Percentiles rank a stretch among this genome's conserved stretches.
phyloP scores from a whole-genome alignment of 2,888 invertebrate genomes.

The Bhutanitis thaidina region DNA sequence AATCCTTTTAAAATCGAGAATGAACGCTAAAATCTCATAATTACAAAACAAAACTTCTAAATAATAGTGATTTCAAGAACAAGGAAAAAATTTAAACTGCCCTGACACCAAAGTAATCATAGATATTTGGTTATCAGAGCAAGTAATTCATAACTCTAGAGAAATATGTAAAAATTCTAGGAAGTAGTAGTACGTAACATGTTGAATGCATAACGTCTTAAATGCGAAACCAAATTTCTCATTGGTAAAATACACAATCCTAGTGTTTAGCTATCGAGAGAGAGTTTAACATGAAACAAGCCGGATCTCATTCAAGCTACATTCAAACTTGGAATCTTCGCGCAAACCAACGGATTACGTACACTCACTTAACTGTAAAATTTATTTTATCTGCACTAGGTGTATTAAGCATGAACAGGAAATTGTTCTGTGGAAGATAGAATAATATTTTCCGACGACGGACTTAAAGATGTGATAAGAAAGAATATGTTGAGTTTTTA shows the following conservation, averaged over 20 bases:
- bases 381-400: slow-evolving; percentile 1
- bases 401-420: neutral
- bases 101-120: no score
- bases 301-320: neutral
- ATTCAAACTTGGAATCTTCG: slow-evolving; percentile 10
- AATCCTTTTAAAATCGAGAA: no score
- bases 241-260: neutral
- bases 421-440: neutral
- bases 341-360: slow-evolving; percentile 4
- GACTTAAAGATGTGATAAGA: neutral
- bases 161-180: no score
- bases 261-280: neutral
- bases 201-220: neutral
- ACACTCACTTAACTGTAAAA: slow-evolving; percentile 5
- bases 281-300: neutral
- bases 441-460: neutral
- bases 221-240: neutral
- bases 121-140: no score
- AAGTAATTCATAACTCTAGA: no score
- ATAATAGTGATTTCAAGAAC: no score
- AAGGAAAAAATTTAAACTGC: no score
- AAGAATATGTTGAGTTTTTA: neutral
- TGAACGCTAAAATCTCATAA: no score
- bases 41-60: no score
- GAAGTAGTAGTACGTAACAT: no score